These are phyloP conservation scores for Peromyscus melanophrys DNA, from an alignment of 2,797 vertebrate genomes.

Conservation along the genomic window DNA sequence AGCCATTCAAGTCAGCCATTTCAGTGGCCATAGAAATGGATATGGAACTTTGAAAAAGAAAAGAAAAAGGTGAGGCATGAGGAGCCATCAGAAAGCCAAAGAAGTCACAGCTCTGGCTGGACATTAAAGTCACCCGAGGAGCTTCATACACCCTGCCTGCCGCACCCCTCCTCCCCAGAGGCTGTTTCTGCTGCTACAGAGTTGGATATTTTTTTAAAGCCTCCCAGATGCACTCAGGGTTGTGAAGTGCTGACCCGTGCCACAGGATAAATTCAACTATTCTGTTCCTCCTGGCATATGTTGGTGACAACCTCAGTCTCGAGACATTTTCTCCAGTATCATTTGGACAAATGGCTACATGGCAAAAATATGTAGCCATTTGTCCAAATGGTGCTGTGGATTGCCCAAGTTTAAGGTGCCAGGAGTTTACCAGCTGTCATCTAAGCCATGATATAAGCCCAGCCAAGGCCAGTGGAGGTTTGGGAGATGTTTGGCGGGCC, in stretches of 20 bases:
- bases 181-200: background rate
- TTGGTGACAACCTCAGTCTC: conserved; percentile 1
- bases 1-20: background rate
- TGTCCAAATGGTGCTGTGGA: background rate
- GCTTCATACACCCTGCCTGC: background rate
- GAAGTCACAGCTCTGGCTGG: background rate
- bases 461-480: background rate
- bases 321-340: background rate
- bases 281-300: background rate
- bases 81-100: background rate
- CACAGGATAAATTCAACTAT: background rate
- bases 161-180: background rate
- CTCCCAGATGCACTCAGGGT: background rate
- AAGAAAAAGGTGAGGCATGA: background rate
- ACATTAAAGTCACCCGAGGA: background rate
- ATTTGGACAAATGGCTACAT: background rate
- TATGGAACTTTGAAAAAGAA: background rate
- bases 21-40: background rate
- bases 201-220: background rate
- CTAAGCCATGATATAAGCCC: background rate
- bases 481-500: background rate
- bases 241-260: background rate
- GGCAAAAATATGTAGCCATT: background rate
- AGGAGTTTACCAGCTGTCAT: background rate
- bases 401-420: background rate